Evolutionary conservation across 2,888 invertebrate genomes (phyloP).

Genomic region (Drosophila hamatofila): DNA sequence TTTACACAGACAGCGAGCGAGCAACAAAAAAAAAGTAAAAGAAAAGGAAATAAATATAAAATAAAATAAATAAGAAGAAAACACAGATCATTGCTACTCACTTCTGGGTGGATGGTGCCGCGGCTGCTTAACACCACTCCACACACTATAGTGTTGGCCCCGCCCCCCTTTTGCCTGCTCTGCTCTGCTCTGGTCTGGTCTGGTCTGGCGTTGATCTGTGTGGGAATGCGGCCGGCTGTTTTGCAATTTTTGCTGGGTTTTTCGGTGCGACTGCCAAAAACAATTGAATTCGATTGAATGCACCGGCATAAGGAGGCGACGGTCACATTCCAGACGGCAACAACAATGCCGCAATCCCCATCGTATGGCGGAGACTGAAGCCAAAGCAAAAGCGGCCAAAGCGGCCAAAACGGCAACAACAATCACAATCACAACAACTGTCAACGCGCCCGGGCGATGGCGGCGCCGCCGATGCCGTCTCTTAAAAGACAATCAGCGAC

Average conservation of each 20-base stretch:
- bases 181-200: constrained; percentile 21
- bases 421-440: constrained; percentile 83
- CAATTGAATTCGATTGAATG: constrained; percentile 85
- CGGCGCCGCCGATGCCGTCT: constrained; percentile 83
- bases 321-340: constrained; percentile 75
- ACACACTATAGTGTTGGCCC: neutral
- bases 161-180: neutral
- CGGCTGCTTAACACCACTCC: constrained; percentile 23
- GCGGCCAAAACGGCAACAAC: constrained; percentile 67
- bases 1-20: constrained; percentile 40
- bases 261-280: constrained; percentile 81
- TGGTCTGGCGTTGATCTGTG: constrained; percentile 60
- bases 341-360: constrained; percentile 28
- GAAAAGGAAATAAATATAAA: neutral
- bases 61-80: constrained; percentile 15
- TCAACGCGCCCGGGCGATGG: constrained; percentile 77
- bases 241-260: constrained; percentile 69
- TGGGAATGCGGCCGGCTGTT: constrained; percentile 78
- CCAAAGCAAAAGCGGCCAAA: constrained; percentile 20
- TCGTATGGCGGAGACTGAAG: constrained; percentile 6
- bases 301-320: constrained; percentile 78
- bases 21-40: neutral
- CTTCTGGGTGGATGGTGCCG: constrained; percentile 47
- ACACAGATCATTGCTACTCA: constrained; percentile 42
- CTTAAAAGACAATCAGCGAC: constrained; percentile 85